These are phyloP conservation scores for Drosophila helvetica DNA, from an alignment of 2,888 invertebrate species.

Conservation along the genomic window DNA sequence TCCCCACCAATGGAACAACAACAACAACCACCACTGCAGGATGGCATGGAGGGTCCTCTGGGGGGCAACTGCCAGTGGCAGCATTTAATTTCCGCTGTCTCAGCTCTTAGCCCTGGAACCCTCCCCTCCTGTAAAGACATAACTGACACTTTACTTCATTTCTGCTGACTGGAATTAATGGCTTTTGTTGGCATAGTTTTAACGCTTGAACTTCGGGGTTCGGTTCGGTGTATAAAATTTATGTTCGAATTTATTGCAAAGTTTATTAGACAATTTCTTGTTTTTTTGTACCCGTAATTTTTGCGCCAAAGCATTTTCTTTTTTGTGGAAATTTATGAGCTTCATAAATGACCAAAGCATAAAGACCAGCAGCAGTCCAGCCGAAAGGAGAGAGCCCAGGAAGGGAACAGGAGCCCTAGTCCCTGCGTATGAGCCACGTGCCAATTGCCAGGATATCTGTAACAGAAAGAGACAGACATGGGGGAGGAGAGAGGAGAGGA, in stretches of 20 bases:
- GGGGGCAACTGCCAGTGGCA: conserved; percentile 46
- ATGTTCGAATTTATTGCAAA: conserved; percentile 79
- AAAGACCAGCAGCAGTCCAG: conserved; percentile 43
- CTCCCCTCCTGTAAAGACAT: conserved; percentile 21
- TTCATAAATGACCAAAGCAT: conserved; percentile 79
- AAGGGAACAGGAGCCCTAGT: not conserved
- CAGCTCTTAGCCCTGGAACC: conserved; percentile 23
- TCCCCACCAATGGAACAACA: conserved; percentile 30
- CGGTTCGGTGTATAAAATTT: conserved; percentile 69
- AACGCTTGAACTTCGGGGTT: conserved; percentile 65
- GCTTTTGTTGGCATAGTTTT: conserved; percentile 80
- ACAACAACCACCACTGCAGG: conserved; percentile 20
- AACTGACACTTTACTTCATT: conserved; percentile 78
- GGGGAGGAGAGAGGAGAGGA: too few species aligned
- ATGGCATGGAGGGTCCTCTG: conserved; percentile 1
- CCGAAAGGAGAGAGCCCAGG: not conserved
- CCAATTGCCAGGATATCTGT: conserved; percentile 75
- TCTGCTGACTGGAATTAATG: conserved; percentile 79
- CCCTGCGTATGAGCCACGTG: conserved; percentile 76
- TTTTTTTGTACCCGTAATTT: conserved; percentile 58
- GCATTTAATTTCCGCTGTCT: conserved; percentile 70
- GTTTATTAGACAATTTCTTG: conserved; percentile 76
- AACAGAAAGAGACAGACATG: conserved; percentile 9
- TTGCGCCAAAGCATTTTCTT: conserved; percentile 57
- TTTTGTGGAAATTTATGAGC: conserved; percentile 76